Base-by-base conservation (phyloP, 1,140 invertebrate genomes). In the Drosophila kohkoa region DNA sequence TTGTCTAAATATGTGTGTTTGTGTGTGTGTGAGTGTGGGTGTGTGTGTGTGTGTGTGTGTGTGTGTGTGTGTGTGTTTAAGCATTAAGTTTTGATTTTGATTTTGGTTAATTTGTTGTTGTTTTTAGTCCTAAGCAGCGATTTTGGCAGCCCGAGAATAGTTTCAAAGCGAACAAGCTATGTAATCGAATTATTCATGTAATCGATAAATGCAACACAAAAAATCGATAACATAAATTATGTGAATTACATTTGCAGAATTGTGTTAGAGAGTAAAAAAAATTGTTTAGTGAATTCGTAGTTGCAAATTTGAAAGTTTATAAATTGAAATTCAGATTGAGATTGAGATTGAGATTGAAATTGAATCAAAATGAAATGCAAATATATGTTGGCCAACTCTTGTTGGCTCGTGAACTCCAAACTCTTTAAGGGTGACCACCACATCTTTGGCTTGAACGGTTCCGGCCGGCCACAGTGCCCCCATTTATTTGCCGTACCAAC, bases 401-500 rank as follows among this genome's bases (percentile, higher is more conserved):
- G 38, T 57, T 5, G 6, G 8, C 8, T 41, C 30, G 46, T 11
- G 32, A 13, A 25, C 32, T 15, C 15, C 13, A 11, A 16, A 32
- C 30, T 38, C 35, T 38, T 10, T 38, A 10, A 8, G 35, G 35
- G 35, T 25, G 20, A 25, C 8, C 35, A 38, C 6, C 35, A 38
- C 51, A 16, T 46, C 63, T 45, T 38, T 2, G 51, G 62, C 30
- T 35, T 49, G 3, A 8, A 81, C 82, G 81, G 77, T 20, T 52
- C 82, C 90, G 86, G 90, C 89, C 90, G 86, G 90, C 89, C 90
- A 91, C 67, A 72, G 30, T 86, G 75, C 67, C 79, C 79, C 79
- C 73, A 48, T 46, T 69, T 67, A 25, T 32, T 15, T 63, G 81
- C 66, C 90, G 86, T 91, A 90, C 80, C 38, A 88, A 91, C 82